Evolutionary conservation across 2,113 vertebrate species (phyloP).

Genomic region (Bufo bufo): DNA sequence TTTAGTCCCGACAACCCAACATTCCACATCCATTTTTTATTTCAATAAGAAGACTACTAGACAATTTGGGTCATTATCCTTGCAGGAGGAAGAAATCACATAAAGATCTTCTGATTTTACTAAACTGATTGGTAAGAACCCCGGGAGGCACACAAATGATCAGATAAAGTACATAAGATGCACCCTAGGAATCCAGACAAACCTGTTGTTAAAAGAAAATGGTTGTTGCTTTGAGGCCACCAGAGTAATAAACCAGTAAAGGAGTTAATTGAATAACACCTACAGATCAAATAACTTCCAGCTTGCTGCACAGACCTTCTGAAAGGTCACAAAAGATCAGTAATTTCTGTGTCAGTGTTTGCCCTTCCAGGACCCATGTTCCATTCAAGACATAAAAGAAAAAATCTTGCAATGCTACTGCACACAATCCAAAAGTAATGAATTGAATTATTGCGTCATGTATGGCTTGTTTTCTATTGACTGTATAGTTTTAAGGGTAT

Average conservation of each 20-base stretch:
- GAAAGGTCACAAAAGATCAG: conserved; percentile 19
- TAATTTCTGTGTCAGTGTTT: conserved; percentile 7
- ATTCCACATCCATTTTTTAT: too few relatives aligned
- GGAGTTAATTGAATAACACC: conserved; percentile 33
- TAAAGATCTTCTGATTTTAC: conserved; percentile 2
- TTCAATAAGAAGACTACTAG: too few relatives aligned
- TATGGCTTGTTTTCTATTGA: background rate
- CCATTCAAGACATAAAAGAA: background rate
- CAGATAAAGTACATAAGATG: conserved; percentile 1
- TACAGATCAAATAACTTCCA: conserved; percentile 17
- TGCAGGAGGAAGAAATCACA: background rate
- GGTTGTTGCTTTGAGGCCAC: background rate
- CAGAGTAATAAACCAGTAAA: conserved; percentile 18
- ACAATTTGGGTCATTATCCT: background rate
- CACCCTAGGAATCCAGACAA: conserved; percentile 8
- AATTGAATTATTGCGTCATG: too few relatives aligned
- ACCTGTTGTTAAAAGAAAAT: conserved; percentile 25
- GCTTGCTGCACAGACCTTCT: background rate
- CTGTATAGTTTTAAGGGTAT: background rate
- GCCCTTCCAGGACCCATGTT: background rate
- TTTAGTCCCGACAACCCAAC: too few relatives aligned
- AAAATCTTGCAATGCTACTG: background rate
- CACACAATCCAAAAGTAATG: background rate
- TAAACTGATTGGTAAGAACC: background rate
- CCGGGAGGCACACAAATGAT: conserved; percentile 4